Percentiles rank a stretch among this genome's conserved stretches.
Conservation (phyloP, 2,113 vertebrate genomes). For the Thalassoma bifasciatum region DNA sequence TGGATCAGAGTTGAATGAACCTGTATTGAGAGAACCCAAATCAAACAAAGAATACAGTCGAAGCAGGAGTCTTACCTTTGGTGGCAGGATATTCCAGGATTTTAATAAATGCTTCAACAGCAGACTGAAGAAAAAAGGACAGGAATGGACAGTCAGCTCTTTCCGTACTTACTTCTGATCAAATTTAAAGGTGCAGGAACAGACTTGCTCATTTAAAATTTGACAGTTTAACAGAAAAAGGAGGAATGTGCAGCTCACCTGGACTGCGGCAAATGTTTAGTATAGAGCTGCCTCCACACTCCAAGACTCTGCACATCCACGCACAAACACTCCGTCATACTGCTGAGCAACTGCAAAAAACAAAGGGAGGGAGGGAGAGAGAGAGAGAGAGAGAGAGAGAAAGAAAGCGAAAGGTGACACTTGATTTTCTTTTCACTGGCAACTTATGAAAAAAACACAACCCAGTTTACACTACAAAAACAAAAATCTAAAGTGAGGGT, state of each 20-base stretch:
- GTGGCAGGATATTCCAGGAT: slow-evolving; percentile 86
- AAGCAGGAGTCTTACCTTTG: slow-evolving; percentile 84
- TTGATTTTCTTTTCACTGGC: neutral
- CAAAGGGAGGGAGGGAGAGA: neutral
- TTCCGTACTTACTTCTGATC: neutral
- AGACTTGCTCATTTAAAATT: neutral
- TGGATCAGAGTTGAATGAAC: neutral
- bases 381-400: neutral
- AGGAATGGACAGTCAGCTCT: neutral
- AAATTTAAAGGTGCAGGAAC: neutral
- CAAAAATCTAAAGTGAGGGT: no score
- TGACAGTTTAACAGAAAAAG: neutral
- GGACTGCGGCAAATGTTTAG: slow-evolving; percentile 93
- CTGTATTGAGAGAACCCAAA: no score
- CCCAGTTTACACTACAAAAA: no score
- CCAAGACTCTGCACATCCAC: slow-evolving; percentile 89
- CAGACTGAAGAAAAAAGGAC: slow-evolving; percentile 79
- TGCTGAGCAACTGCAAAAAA: slow-evolving; percentile 87
- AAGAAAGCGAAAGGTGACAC: neutral
- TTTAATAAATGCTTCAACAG: slow-evolving; percentile 89
- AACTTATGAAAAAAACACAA: no score
- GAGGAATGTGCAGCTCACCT: slow-evolving; percentile 77
- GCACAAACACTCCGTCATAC: slow-evolving; percentile 91
- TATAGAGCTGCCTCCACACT: slow-evolving; percentile 96
- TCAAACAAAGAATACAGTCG: no score